phyloP scores from a whole-genome alignment of 1,140 invertebrate genomes.

The Orius laevigatus region DNA sequence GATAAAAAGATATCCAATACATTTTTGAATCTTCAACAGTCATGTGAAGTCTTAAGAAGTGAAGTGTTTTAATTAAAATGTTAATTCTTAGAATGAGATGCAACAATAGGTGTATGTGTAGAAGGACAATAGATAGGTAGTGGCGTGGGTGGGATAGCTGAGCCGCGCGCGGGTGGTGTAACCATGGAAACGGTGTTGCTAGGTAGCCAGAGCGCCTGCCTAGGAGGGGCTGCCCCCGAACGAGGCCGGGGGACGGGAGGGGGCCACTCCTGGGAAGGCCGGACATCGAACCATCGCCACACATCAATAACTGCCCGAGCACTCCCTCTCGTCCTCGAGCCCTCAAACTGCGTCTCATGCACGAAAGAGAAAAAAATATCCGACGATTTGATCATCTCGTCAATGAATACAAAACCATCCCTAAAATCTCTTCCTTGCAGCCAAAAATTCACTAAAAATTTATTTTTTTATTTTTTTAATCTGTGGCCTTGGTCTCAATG shows the following conservation, averaged over 20 bases:
- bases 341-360: too few relatives aligned
- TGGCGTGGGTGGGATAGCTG: neutral
- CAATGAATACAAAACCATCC: too few relatives aligned
- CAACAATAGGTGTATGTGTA: neutral
- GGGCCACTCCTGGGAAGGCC: neutral
- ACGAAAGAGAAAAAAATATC: too few relatives aligned
- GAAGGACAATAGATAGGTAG: neutral
- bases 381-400: too few relatives aligned
- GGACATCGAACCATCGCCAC: slow-evolving; percentile 11
- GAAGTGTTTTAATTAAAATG: too few relatives aligned
- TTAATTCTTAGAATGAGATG: neutral
- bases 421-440: too few relatives aligned
- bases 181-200: slow-evolving; percentile 8
- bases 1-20: too few relatives aligned
- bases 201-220: slow-evolving; percentile 8
- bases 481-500: too few relatives aligned
- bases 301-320: slow-evolving; percentile 11
- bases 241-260: neutral
- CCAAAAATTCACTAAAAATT: too few relatives aligned
- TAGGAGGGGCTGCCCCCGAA: neutral
- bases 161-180: neutral
- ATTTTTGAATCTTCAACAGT: neutral
- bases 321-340: slow-evolving; percentile 2
- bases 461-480: too few relatives aligned
- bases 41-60: too few relatives aligned